Percentiles rank a stretch among this genome's conserved stretches.
These are phyloP conservation scores for Drosophila helvetica DNA, from an alignment of 2,888 invertebrate species.

Conservation along the genomic window DNA sequence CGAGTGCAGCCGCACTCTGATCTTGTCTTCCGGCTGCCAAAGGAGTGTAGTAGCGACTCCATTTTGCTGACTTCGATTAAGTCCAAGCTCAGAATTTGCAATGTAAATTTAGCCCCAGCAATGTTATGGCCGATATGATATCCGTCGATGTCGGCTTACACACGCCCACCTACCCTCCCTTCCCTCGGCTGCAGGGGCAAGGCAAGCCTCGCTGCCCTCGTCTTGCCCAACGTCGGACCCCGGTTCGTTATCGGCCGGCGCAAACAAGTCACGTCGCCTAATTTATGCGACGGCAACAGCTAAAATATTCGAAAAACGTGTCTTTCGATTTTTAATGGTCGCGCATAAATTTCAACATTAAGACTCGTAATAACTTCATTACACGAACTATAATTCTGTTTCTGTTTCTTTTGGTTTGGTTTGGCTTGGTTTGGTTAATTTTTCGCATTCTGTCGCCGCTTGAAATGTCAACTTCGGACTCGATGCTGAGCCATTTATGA, in stretches of 20 bases:
- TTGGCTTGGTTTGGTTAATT: neutral
- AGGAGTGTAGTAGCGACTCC: slow-evolving; percentile 53
- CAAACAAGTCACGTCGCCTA: slow-evolving; percentile 76
- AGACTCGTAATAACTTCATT: slow-evolving; percentile 81
- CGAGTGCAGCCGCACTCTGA: neutral
- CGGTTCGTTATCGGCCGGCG: slow-evolving; percentile 62
- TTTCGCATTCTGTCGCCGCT: slow-evolving; percentile 25
- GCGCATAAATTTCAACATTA: slow-evolving; percentile 81
- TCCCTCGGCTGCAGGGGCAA: slow-evolving; percentile 4
- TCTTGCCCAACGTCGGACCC: slow-evolving; percentile 3
- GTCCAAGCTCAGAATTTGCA: slow-evolving; percentile 63
- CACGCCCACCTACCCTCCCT: slow-evolving; percentile 18
- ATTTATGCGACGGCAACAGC: slow-evolving; percentile 70
- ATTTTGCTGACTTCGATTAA: slow-evolving; percentile 70
- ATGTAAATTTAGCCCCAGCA: slow-evolving; percentile 61
- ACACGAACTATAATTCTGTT: slow-evolving; percentile 73
- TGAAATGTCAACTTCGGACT: slow-evolving; percentile 40
- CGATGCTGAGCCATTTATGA: slow-evolving; percentile 3
- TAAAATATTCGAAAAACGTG: slow-evolving; percentile 80
- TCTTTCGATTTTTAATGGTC: slow-evolving; percentile 77
- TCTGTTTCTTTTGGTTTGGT: slow-evolving; percentile 7
- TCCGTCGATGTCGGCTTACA: slow-evolving; percentile 44
- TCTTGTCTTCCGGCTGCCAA: slow-evolving; percentile 14
- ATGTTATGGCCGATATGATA: slow-evolving; percentile 71
- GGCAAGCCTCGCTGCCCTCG: slow-evolving; percentile 18